Base-by-base conservation (phyloP, 2,113 vertebrate species). In the Australoheros scitulus region DNA sequence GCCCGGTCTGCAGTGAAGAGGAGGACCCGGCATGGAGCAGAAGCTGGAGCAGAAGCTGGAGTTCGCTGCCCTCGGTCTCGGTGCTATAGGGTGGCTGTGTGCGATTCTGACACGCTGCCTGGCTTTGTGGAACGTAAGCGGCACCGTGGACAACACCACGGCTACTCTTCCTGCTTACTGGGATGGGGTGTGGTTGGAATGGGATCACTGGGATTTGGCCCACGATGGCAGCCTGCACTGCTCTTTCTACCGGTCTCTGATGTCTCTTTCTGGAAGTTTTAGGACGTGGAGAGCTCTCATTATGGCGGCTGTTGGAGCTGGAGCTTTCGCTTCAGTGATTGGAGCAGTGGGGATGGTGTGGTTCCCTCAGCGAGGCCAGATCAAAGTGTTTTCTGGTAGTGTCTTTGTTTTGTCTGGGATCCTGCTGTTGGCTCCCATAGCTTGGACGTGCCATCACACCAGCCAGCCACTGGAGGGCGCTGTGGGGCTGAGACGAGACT, bases 111-210 rank as follows among this genome's bases (percentile, higher is more conserved):
- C 96, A 7, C 96, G 96, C 6, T 95, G 95, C 84, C 95, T 98
- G 95, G 95, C 97, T 13, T 95, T 98, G 86, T 98, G 98, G 98
- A 96, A 89, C 70, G 97, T 98, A 32, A 97, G 96, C 4, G 95
- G 96, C 59, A 88, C 89, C 3, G 15, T 95, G 76, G 87, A 94
- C 82, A 96, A 94, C 93, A 94, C 92, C 85, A 97, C 97, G 1
- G 94, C 97, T 0, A 94, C 96, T 1, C 96, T 98, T 55, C 97
- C 97, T 55, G 95, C 91, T 65, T 95, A 96, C 87, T 98, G 97
- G 97, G 97, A 98, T 58, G 97, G 97, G 26, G 94, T 98, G 70
- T 99, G 98, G 97, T 96, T 98, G 95, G 95, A 96, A 50, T 99
- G 97, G 92, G 93, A 97, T 82, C 94, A 96, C 78, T 99, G 98